Base-by-base conservation (phyloP, 1,140 invertebrate genomes). In the Meloidogyne chitwoodi region DNA sequence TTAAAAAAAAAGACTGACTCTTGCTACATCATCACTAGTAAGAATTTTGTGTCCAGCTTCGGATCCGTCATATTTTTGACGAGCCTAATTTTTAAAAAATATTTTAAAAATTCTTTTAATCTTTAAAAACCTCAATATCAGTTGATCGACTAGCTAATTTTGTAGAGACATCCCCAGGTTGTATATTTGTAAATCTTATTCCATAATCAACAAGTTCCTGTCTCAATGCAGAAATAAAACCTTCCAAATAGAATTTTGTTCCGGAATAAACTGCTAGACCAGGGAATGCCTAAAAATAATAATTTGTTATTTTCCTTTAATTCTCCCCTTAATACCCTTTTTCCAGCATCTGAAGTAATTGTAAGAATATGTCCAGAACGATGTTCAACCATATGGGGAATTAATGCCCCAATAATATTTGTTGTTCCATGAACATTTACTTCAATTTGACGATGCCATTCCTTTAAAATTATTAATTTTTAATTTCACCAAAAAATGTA, bases 241-340 rank as follows among this genome's bases (percentile, higher is more conserved):
- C 89, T 75, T 89, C 89, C 67, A 89, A 83, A 78, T 87, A 89
- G 77, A 89, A 89, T 83, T 89, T 89, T 12, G 88, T 88, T 14
- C 89, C 89, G 24, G 88, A 88, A 77, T 89, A 89, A 16, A 89
- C 88, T 24, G 88, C 88, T 27, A 89, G 79, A 19, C 88, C 89
- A 41, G 89, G 76, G 79, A 89, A 89, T 2, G 86, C 88, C 88
- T 89, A 79, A 29, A 86, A 14, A 29, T 1, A 38, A 8, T 16
- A 77, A n/a, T 31, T 31, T 16, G 2, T n/a, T 8, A 19, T 1
- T 26, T n/a, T 44, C 5, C 63, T 48, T 24, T 14, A 34, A 22
- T 66, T 66, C 10, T 27, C 11, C 10, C 11, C 22, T 16, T n/a
- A 41, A 77, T 79, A 88, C 88, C 80, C 81, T 84, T 79, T 85